Base-by-base conservation (phyloP, 1,140 invertebrate genomes). In the Yoshiicerus persimilis region DNA sequence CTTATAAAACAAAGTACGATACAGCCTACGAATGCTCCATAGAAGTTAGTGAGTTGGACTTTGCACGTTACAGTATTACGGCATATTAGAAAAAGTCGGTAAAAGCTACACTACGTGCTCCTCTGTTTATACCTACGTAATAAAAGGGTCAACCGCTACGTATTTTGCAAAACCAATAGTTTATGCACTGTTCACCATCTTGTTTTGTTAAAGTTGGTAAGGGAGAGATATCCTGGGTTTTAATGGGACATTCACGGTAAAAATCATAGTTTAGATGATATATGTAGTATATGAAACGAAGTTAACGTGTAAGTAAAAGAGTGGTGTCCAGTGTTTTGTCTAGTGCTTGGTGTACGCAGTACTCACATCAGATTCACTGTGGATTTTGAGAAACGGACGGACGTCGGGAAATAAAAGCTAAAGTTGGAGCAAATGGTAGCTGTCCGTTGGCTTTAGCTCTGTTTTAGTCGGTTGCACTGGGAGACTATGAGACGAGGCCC, bases 251-350 rank as follows among this genome's bases (percentile, higher is more conserved):
- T 56, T 56, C n/a, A 56, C 47, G 47, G 47, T 56, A n/a, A n/a
- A 56, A 47, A 56, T 56, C n/a, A n/a, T 4, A 70, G 64, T 70
- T 80, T 34, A n/a, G 32, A 80, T 80, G 30, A 34, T 80, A 34
- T 80, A 80, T 38, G 34, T 80, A 36, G 32, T 80, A n/a, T 16
- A 27, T 70, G 13, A 70, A 70, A 70, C 27, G 64, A 30, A 80
- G 75, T 80, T 80, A 80, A 80, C 75, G 34, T 80, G 34, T 80
- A 80, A 36, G 75, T 80, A 36, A 80, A 38, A 80, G 75, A 77
- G 70, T 36, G 6, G 20, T 34, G 75, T 56, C 47, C 47, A 56
- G 47, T 36, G 75, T 36, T 80, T 38, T 80, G 30, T 80, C 11
- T 30, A 70, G 64, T n/a, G 64, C 47, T 56, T 56, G n/a, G 47